A percentile compares a stretch with the other conserved stretches of the same genome.
Conservation (phyloP, 2,888 invertebrate genomes). For the Troglohyphantes excavatus region DNA sequence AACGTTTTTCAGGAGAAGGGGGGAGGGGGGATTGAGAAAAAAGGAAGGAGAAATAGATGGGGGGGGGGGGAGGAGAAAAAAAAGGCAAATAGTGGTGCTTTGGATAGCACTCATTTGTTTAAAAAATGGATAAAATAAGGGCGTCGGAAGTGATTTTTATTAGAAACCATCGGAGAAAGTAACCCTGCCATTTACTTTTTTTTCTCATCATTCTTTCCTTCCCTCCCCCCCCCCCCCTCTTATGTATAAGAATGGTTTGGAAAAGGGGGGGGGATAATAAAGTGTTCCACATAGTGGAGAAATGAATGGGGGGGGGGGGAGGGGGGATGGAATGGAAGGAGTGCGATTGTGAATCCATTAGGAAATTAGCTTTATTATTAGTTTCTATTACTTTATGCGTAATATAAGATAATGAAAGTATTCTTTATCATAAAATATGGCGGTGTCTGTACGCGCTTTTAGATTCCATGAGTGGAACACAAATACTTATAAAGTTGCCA, state of each 20-base stretch:
- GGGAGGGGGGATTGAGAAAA: neutral
- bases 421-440: too few relatives aligned
- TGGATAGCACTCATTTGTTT: conserved; percentile 65
- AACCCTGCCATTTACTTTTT: conserved; percentile 19
- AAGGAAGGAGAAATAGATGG: neutral
- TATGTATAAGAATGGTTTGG: conserved; percentile 1
- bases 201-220: neutral
- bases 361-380: conserved; percentile 75
- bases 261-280: conserved; percentile 67
- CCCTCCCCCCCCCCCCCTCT: neutral
- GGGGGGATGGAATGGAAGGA: neutral
- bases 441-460: too few relatives aligned
- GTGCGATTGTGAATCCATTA: conserved; percentile 72
- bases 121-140: conserved; percentile 12
- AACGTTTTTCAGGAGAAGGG: neutral
- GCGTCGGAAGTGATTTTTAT: conserved; percentile 70
- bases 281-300: conserved; percentile 62
- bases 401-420: too few relatives aligned
- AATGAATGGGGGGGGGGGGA: conserved; percentile 17
- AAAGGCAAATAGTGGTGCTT: neutral
- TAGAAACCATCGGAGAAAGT: conserved; percentile 62
- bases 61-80: too few relatives aligned
- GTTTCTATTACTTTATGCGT: too few relatives aligned
- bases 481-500: too few relatives aligned
- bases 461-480: too few relatives aligned